phyloP scores from a whole-genome alignment of 2,113 vertebrate genomes.

The Sphaerodactylus townsendi region DNA sequence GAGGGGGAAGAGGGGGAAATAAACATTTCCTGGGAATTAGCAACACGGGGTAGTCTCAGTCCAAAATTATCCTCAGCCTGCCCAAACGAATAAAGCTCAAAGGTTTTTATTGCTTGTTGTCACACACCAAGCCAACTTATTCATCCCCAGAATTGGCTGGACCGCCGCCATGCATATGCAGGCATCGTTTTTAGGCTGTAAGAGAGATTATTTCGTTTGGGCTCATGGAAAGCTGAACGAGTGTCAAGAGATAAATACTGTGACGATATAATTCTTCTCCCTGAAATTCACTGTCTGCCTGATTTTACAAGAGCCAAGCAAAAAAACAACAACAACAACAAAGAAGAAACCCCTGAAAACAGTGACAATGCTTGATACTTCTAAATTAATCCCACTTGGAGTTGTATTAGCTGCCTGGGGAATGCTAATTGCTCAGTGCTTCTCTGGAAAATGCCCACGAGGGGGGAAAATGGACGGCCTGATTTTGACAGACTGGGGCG shows the following conservation, averaged over 20 bases:
- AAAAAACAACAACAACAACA: too few relatives aligned
- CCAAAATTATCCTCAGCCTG: constrained; percentile 56
- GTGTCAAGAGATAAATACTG: constrained; percentile 44
- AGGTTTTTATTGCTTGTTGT: constrained; percentile 33
- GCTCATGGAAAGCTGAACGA: constrained; percentile 50
- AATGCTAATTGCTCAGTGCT: constrained; percentile 71
- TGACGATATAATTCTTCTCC: constrained; percentile 66
- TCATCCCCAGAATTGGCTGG: constrained; percentile 34
- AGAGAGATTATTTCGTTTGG: constrained; percentile 29
- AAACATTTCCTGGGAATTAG: constrained; percentile 61
- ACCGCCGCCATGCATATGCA: constrained; percentile 41
- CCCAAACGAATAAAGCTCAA: constrained; percentile 38
- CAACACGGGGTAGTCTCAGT: constrained; percentile 32
- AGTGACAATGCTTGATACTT: constrained; percentile 60
- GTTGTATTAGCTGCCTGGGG: constrained; percentile 63
- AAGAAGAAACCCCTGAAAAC: constrained; percentile 27
- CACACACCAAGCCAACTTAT: constrained; percentile 25
- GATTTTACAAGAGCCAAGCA: constrained; percentile 65
- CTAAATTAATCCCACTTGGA: constrained; percentile 71
- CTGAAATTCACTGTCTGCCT: constrained; percentile 40
- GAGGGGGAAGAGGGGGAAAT: constrained; percentile 52
- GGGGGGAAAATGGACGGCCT: constrained; percentile 48
- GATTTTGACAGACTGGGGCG: constrained; percentile 12
- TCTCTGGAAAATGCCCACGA: constrained; percentile 52
- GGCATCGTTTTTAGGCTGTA: constrained; percentile 7